Percentiles rank a stretch among this genome's conserved stretches.
Conservation (phyloP, 2,888 invertebrate genomes). For the Torymus aiolomorphi region DNA sequence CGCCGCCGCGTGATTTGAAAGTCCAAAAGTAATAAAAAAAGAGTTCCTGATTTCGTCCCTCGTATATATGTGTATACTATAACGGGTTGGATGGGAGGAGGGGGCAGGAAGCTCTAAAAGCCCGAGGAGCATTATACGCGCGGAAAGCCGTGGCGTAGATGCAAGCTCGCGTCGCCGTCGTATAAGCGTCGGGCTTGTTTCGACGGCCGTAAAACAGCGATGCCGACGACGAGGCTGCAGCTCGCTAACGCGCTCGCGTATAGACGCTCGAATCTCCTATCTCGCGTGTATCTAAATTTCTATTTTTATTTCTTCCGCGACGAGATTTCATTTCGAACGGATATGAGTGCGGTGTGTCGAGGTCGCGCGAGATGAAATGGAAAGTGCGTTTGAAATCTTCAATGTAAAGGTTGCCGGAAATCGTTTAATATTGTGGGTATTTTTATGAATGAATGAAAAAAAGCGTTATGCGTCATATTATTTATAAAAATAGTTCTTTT, state of each 20-base stretch:
- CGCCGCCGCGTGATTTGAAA: constrained; percentile 32
- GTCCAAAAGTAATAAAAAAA: constrained; percentile 47
- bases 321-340: background rate
- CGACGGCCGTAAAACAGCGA: constrained; percentile 66
- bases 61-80: too few species aligned
- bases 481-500: too few species aligned
- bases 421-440: too few species aligned
- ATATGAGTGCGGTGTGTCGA: background rate
- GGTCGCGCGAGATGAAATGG: too few species aligned
- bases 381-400: too few species aligned
- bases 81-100: too few species aligned
- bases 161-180: constrained; percentile 12
- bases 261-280: background rate
- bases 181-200: constrained; percentile 61
- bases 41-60: constrained; percentile 32
- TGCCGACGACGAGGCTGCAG: constrained; percentile 23
- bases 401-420: too few species aligned
- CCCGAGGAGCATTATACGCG: constrained; percentile 28
- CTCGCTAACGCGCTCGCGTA: background rate
- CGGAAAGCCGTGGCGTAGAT: constrained; percentile 20
- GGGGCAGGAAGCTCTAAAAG: constrained; percentile 34
- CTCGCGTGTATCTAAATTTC: constrained; percentile 3
- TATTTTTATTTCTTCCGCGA: constrained; percentile 1
- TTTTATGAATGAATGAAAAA: too few species aligned
- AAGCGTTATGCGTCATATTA: too few species aligned